Percentiles rank a stretch among this genome's conserved stretches.
These are phyloP conservation scores for Beris morrisii DNA, from an alignment of 2,888 invertebrate species.

Conservation along the genomic window DNA sequence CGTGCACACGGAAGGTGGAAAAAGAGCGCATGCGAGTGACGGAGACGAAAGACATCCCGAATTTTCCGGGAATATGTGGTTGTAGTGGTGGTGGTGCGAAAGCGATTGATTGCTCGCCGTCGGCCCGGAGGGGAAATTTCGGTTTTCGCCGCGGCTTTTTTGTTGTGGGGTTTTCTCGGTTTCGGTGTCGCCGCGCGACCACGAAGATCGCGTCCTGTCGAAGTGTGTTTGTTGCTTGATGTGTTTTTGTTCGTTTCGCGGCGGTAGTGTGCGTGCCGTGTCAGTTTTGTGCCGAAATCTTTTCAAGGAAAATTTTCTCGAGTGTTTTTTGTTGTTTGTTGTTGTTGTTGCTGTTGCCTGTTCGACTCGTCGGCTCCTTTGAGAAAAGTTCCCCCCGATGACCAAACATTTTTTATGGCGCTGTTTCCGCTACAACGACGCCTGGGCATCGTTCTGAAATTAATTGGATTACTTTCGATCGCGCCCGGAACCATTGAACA, in stretches of 20 bases:
- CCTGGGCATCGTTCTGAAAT: conserved; percentile 63
- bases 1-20: conserved; percentile 35
- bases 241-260: too few species aligned
- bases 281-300: conserved; percentile 1
- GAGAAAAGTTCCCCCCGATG: conserved; percentile 58
- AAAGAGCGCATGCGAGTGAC: conserved; percentile 1
- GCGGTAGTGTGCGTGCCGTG: too few species aligned
- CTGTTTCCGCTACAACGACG: conserved; percentile 68
- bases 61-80: too few species aligned
- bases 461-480: conserved; percentile 50
- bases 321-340: background rate
- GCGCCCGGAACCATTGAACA: background rate
- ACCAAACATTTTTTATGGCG: conserved; percentile 73
- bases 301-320: background rate
- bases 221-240: too few species aligned
- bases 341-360: background rate
- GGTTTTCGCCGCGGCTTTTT: too few species aligned
- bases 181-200: too few species aligned
- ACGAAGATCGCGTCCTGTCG: too few species aligned
- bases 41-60: background rate
- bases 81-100: too few species aligned
- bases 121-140: too few species aligned
- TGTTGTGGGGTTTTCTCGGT: too few species aligned
- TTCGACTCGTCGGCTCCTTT: conserved; percentile 9
- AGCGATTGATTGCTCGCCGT: too few species aligned